phyloP scores from a whole-genome alignment of 2,113 vertebrate species.

The Notothenia rossii region DNA sequence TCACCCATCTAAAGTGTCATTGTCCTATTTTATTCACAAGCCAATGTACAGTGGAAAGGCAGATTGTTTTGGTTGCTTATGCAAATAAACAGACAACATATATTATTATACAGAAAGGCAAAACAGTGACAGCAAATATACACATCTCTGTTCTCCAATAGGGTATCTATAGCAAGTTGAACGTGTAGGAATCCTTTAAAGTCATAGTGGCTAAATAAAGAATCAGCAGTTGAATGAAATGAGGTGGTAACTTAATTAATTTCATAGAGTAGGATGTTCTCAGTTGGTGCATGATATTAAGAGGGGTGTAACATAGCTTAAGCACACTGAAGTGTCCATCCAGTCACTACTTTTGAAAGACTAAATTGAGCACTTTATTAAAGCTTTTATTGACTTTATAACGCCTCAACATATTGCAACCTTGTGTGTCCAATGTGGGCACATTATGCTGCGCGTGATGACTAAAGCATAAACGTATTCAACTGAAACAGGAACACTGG shows the following conservation, averaged over 20 bases:
- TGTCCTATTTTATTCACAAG: no score
- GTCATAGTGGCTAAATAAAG: slow-evolving; percentile 38
- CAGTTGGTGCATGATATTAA: slow-evolving; percentile 26
- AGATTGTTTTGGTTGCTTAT: no score
- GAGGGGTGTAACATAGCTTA: neutral
- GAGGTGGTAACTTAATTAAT: slow-evolving; percentile 14
- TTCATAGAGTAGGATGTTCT: slow-evolving; percentile 10
- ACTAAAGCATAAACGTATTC: slow-evolving; percentile 29
- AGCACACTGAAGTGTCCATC: slow-evolving; percentile 13
- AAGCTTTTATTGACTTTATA: slow-evolving; percentile 34
- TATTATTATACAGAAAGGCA: no score
- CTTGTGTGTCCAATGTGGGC: slow-evolving; percentile 24
- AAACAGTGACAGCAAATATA: no score
- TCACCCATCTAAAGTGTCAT: no score
- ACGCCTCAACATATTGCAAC: slow-evolving; percentile 14
- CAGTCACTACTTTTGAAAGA: neutral
- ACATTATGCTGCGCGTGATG: slow-evolving; percentile 9
- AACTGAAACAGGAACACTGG: slow-evolving; percentile 46
- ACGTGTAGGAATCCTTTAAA: slow-evolving; percentile 21
- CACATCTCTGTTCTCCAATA: neutral
- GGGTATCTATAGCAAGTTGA: slow-evolving; percentile 22
- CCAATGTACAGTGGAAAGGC: no score
- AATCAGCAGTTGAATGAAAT: slow-evolving; percentile 9
- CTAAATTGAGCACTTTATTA: slow-evolving; percentile 33
- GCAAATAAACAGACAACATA: no score